Base-by-base conservation (phyloP, 2,888 invertebrate species). In the Meganola albula region DNA sequence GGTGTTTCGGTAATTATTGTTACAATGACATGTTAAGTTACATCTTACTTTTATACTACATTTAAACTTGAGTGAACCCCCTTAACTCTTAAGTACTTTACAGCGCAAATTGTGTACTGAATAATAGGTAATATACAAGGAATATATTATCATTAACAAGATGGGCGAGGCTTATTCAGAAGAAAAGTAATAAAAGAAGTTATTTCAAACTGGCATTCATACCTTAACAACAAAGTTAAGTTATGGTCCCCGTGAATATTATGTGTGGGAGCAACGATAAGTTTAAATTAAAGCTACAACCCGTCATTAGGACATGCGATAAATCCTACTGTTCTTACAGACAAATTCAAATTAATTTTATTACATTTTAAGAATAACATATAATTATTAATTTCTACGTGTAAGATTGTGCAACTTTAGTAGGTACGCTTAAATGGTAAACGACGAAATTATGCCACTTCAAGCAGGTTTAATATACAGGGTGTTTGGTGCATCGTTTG, bases 31-130 rank as follows among this genome's bases (percentile, higher is more conserved):
- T n/a, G n/a, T n/a, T n/a, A 52, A 43, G 30, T 35, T 44, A 53
- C 40, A 32, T 40, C 52, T 54, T 51, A 50, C 34, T 39, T 24
- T 39, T 49, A 45, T 42, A 50, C 43, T 52, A 50, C 36, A 44
- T 54, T 43, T 48, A 61, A 58, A 58, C 44, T 46, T 58, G 65
- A 61, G 70, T 63, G 60, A 65, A 63, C 63, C 64, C 64, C 58
- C 63, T 58, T 51, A 50, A 57, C 38, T 52, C 39, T 68, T 70
- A 71, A 70, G 70, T 71, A 69, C 68, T 58, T 61, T 36, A 37
- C n/a, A n/a, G n/a, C n/a, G n/a, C n/a, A n/a, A n/a, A n/a, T n/a
- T n/a, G n/a, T n/a, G n/a, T n/a, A n/a, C n/a, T n/a, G n/a, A n/a
- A n/a, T n/a, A n/a, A n/a, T n/a, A n/a, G n/a, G n/a, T n/a, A n/a